These are phyloP conservation scores for Syncerus caffer DNA, from an alignment of 2,797 vertebrate genomes.

Conservation along the genomic window DNA sequence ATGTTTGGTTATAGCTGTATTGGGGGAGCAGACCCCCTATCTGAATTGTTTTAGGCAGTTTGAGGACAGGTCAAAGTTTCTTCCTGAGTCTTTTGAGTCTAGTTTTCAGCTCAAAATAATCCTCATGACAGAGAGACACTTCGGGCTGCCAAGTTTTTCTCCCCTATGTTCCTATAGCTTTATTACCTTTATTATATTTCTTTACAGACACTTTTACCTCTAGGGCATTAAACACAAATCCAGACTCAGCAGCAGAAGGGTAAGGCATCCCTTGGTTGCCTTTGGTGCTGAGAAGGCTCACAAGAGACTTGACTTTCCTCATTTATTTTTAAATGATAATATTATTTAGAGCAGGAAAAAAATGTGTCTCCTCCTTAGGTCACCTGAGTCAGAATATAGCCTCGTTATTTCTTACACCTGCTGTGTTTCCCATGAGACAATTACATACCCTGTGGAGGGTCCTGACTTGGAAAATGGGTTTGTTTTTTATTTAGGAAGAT, in stretches of 20 bases:
- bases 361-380: background rate
- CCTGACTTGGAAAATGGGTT: background rate
- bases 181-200: background rate
- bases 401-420: background rate
- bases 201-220: background rate
- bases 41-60: background rate
- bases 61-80: background rate
- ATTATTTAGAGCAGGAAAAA: background rate
- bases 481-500: constrained; percentile 59
- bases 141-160: background rate
- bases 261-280: background rate
- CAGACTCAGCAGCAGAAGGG: background rate
- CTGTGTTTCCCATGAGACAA: background rate
- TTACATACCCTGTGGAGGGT: too few relatives aligned
- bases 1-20: background rate
- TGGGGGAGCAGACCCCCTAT: background rate
- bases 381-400: background rate
- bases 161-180: background rate
- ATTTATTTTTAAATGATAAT: background rate
- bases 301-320: background rate
- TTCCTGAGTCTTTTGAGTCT: background rate
- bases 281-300: background rate
- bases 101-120: background rate
- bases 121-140: background rate
- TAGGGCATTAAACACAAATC: background rate